Base-by-base conservation (phyloP, 2,888 invertebrate species). In the Caenorhabditis wallacei region DNA sequence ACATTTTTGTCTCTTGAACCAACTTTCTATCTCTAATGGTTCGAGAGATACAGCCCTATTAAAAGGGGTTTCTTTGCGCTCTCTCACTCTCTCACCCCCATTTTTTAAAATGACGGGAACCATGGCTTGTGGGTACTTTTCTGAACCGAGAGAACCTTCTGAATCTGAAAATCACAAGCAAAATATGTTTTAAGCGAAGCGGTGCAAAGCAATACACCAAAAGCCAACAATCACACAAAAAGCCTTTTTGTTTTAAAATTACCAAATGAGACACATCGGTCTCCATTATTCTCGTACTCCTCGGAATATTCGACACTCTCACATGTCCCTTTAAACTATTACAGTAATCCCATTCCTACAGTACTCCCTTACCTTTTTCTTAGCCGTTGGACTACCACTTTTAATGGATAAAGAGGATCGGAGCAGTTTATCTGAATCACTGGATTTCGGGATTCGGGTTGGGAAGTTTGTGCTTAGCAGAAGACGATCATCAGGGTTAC, bases 231-330 rank as follows among this genome's bases (percentile, higher is more conserved):
- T n/a, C 51, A 35, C 35, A 57, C 30, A 54, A 66, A 53, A 20
- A 18, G 26, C 3, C 8, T 63, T 16, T 30, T 30, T 11, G 1
- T 20, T 4, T n/a, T n/a, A n/a, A n/a, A 43, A 13, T 48, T 76
- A 82, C 82, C 82, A 82, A 53, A 66, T 82, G 76, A 26, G 76
- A 82, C 59, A 82, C 82, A 53, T 82, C 82, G 11, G 76, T 76
- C 53, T 76, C 71, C 66, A 72, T 70, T 22, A 82, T 66, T 68
- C 76, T 57, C 8, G 64, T 48, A 13, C 26, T 48, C 20, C 51
- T 35, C 0, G 59, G n/a, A 51, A 24, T 56, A 13, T 59, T 68
- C 35, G 72, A 54, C 26, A 80, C 57, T 24, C 80, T 66, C 10
- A 74, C 46, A 26, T 80, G 80, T 20, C 68, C 68, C 80, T 74